Evolutionary conservation across 2,888 invertebrate species (phyloP).

Genomic region (Nephrotoma appendiculata): DNA sequence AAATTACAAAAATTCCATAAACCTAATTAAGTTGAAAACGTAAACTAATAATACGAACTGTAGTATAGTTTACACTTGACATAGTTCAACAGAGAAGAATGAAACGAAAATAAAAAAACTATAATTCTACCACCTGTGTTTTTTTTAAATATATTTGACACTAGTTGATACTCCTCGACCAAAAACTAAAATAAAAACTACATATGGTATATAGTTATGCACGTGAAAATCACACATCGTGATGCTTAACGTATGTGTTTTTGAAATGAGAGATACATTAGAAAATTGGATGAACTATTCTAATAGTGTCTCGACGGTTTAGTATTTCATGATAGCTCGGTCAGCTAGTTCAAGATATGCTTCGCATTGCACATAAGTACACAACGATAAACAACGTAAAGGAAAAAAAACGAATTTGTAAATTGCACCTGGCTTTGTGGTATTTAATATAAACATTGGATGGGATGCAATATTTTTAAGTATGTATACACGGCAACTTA

Average conservation of each 20-base stretch:
- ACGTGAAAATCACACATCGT: neutral
- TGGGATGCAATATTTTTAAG: neutral
- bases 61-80: neutral
- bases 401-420: constrained; percentile 1
- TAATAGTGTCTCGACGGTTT: neutral
- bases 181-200: constrained; percentile 4
- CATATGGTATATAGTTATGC: constrained; percentile 5
- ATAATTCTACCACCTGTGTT: constrained; percentile 10
- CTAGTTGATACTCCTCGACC: constrained; percentile 11
- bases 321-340: neutral
- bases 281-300: neutral
- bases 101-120: neutral
- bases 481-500: neutral
- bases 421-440: constrained; percentile 11
- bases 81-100: neutral
- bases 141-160: constrained; percentile 10
- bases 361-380: neutral
- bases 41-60: neutral
- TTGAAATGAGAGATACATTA: neutral
- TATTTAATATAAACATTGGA: constrained; percentile 3
- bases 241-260: neutral
- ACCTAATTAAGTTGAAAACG: neutral
- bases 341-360: neutral
- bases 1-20: neutral
- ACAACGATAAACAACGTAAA: neutral